Percentiles rank a stretch among this genome's conserved stretches.
Conservation (phyloP, 2,113 vertebrate species). For the Thermophis baileyi region DNA sequence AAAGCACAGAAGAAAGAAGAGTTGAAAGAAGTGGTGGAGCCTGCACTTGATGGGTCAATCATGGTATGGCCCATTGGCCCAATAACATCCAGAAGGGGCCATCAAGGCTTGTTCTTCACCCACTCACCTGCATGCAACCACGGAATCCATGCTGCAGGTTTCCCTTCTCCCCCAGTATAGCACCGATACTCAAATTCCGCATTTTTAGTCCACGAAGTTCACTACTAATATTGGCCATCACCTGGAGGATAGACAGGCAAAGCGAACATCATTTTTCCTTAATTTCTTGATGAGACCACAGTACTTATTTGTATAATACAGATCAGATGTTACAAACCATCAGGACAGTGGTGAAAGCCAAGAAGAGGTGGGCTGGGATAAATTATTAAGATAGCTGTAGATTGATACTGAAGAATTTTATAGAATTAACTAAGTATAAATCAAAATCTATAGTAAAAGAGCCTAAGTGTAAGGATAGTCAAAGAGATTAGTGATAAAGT, state of each 20-base stretch:
- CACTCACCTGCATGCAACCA: constrained; percentile 86
- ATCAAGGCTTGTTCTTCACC: neutral
- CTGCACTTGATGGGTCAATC: too few relatives aligned
- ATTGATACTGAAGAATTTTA: neutral
- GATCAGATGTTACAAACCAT: neutral
- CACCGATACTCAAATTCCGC: constrained; percentile 77
- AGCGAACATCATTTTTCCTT: neutral
- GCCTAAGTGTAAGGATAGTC: neutral
- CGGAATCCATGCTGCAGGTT: constrained; percentile 80
- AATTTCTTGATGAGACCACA: neutral
- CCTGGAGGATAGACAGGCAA: constrained; percentile 58
- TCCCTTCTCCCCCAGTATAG: constrained; percentile 64
- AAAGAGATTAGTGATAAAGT: neutral
- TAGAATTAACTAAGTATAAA: neutral
- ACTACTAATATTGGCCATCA: constrained; percentile 70
- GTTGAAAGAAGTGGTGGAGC: neutral
- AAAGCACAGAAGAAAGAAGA: neutral
- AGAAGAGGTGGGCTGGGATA: neutral
- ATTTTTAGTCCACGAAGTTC: constrained; percentile 79
- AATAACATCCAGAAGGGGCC: neutral
- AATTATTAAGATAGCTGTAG: neutral
- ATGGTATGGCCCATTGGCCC: neutral
- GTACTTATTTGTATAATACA: neutral
- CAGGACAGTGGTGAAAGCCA: neutral
- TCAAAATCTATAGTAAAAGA: neutral